phyloP scores from a whole-genome alignment of 2,888 invertebrate species.

The Acleris laterana region DNA sequence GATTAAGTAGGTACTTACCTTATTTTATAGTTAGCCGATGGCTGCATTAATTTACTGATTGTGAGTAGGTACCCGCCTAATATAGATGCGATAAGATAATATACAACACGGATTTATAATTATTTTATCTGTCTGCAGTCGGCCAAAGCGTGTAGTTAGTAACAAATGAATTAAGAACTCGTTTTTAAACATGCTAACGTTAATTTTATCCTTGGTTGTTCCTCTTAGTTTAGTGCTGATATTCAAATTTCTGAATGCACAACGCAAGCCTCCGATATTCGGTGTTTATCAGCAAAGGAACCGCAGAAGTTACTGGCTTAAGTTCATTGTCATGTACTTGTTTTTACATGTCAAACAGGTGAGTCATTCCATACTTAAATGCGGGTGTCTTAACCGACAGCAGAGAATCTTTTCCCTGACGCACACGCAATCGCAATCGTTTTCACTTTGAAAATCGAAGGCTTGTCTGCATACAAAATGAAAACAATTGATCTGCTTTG shows the following conservation, averaged over 20 bases:
- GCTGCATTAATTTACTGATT: constrained; percentile 14
- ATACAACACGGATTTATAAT: constrained; percentile 16
- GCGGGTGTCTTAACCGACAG: too few species aligned
- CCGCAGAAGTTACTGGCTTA: constrained; percentile 74
- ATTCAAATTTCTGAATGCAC: constrained; percentile 65
- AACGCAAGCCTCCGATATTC: constrained; percentile 65
- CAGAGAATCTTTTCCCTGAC: too few species aligned
- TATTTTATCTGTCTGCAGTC: constrained; percentile 10
- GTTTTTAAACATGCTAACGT: constrained; percentile 54
- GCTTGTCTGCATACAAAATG: too few species aligned
- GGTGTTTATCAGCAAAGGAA: constrained; percentile 81
- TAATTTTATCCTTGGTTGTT: constrained; percentile 55
- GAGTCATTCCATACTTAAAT: constrained; percentile 40
- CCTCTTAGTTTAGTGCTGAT: constrained; percentile 52
- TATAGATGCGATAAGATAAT: constrained; percentile 20
- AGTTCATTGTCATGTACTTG: constrained; percentile 76
- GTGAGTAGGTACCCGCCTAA: constrained; percentile 6
- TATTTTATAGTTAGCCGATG: background rate
- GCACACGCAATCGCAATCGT: too few species aligned
- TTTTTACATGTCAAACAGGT: constrained; percentile 76
- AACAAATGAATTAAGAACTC: constrained; percentile 4
- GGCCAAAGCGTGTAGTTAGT: background rate
- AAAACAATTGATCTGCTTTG: too few species aligned
- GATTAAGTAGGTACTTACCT: too few species aligned
- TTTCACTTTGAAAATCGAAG: too few species aligned